phyloP scores from a whole-genome alignment of 2,888 invertebrate species.

The Tridacna gigas region DNA sequence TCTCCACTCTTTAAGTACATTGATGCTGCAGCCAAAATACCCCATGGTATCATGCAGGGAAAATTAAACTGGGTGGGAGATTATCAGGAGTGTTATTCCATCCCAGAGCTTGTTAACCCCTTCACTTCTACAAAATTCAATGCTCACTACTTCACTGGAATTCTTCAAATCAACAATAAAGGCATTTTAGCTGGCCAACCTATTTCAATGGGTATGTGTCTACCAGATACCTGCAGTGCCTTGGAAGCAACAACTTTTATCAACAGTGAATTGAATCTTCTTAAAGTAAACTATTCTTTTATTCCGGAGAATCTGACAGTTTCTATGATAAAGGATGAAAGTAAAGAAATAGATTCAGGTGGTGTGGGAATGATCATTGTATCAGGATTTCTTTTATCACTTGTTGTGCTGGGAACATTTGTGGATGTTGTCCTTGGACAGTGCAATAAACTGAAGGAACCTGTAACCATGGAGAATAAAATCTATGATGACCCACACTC shows the following conservation, averaged over 20 bases:
- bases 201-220: conserved; percentile 39
- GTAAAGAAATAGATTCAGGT: conserved; percentile 24
- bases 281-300: background rate
- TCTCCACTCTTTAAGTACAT: conserved; percentile 24
- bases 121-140: conserved; percentile 30
- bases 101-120: conserved; percentile 27
- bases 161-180: conserved; percentile 34
- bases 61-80: conserved; percentile 54
- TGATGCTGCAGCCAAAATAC: conserved; percentile 52
- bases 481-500: conserved; percentile 1
- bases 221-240: conserved; percentile 49
- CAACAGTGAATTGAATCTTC: background rate
- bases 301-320: conserved; percentile 21
- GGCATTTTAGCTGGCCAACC: conserved; percentile 27
- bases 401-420: conserved; percentile 45
- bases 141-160: conserved; percentile 39
- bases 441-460: background rate
- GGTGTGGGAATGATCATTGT: conserved; percentile 36
- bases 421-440: conserved; percentile 30
- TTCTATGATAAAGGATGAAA: conserved; percentile 26
- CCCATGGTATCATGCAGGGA: conserved; percentile 48
- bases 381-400: conserved; percentile 27
- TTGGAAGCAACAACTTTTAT: conserved; percentile 23
- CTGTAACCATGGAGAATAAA: background rate
- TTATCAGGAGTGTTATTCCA: conserved; percentile 49